phyloP scores from a whole-genome alignment of 2,797 vertebrate species.

The Brachymystax lenok region DNA sequence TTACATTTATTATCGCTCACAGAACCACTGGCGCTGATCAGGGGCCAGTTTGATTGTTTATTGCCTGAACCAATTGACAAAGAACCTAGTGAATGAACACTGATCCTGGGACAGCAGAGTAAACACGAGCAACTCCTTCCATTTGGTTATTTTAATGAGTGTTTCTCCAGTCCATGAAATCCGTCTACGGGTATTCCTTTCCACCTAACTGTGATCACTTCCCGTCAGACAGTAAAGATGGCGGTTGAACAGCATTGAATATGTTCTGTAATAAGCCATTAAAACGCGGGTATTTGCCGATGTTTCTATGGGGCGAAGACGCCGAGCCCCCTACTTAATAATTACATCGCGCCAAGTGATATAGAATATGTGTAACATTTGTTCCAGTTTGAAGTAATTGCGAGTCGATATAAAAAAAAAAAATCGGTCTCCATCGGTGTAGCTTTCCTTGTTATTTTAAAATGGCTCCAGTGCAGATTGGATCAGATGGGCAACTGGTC shows the following conservation, averaged over 20 bases:
- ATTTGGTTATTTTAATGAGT: constrained; percentile 62
- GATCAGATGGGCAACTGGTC: constrained; percentile 91
- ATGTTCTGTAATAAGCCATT: constrained; percentile 47
- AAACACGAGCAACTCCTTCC: background rate
- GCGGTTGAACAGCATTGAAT: constrained; percentile 64
- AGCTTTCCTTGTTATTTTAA: constrained; percentile 69
- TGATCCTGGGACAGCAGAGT: background rate
- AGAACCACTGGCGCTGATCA: no score
- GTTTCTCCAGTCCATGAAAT: constrained; percentile 12
- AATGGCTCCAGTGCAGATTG: constrained; percentile 98
- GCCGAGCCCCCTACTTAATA: constrained; percentile 15
- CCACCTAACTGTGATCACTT: constrained; percentile 40
- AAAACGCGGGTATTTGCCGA: constrained; percentile 39
- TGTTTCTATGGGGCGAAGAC: constrained; percentile 34
- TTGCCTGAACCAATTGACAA: no score
- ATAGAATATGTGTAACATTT: constrained; percentile 14
- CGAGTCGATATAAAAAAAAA: background rate
- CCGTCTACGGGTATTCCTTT: constrained; percentile 50
- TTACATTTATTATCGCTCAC: no score
- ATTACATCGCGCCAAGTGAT: constrained; percentile 48
- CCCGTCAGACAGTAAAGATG: constrained; percentile 71
- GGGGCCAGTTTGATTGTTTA: no score
- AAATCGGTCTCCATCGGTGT: constrained; percentile 34
- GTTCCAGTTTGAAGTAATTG: constrained; percentile 28
- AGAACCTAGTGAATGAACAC: background rate